Base-by-base conservation (phyloP, 2,113 vertebrate species). In the Brachypodius melanocephalos region DNA sequence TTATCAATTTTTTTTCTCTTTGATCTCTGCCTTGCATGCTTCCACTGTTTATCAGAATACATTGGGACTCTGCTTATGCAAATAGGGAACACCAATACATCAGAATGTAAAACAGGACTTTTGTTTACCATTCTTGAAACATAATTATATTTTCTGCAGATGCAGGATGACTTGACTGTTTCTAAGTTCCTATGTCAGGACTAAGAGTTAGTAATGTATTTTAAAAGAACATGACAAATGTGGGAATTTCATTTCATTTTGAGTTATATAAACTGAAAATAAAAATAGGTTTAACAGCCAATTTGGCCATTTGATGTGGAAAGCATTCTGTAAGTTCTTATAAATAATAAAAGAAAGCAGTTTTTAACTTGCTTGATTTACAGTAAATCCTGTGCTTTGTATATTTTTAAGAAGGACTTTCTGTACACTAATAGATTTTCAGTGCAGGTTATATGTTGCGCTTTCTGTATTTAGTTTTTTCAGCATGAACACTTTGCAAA, bases 1-100 rank as follows among this genome's bases (percentile, higher is more conserved):
- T 43, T 43, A 58, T 12, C 20, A 0, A 0, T 12, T 28, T 43
- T 46, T 28, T 34, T 55, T 21, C 3, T 17, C 2, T 28, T 3
- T 74, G 26, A 1, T 71, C 9, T 72, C 5, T n/a, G 38, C 19
- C 31, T 75, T 88, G 10, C 8, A 4, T 67, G 32, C 16, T 81
- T 89, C 29, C 3, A 4, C 55, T 71, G 17, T 29, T 59, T 85
- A n/a, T 43, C n/a, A n/a, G 57, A 46, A 9, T 78, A 63, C 26
- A 14, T 88, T 59, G 43, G 61, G 40, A 63, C 24, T 75, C 32
- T 79, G 18, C 11, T 85, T 36, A 31, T 63, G 57, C 17, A 57
- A n/a, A 24, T 7, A 61, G 34, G 19, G n/a, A 65, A 12, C 17
- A 21, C 14, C 82, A 78, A 22, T 29, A 3, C 9, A 62, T 79